phyloP scores from a whole-genome alignment of 2,888 invertebrate genomes.

The Operophtera brumata region DNA sequence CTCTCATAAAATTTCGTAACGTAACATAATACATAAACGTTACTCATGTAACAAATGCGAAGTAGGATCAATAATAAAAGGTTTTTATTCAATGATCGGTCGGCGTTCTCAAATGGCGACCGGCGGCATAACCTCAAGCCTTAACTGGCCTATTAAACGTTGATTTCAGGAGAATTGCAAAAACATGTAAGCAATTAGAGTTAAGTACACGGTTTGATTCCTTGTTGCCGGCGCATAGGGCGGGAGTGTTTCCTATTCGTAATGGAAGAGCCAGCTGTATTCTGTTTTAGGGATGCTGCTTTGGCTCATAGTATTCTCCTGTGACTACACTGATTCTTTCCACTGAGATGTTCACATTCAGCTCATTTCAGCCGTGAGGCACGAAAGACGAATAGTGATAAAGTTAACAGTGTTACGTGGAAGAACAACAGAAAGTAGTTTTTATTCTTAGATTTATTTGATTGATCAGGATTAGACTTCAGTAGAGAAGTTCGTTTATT shows the following conservation, averaged over 20 bases:
- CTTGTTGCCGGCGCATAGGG: slow-evolving; percentile 54
- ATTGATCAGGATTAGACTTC: no score
- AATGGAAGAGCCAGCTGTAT: slow-evolving; percentile 53
- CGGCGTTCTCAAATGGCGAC: slow-evolving; percentile 32
- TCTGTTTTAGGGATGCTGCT: slow-evolving; percentile 27
- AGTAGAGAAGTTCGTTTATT: no score
- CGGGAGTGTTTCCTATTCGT: slow-evolving; percentile 55
- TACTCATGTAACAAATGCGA: slow-evolving; percentile 13
- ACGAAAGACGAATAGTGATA: no score
- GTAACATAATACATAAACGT: not conserved
- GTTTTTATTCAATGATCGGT: slow-evolving; percentile 30
- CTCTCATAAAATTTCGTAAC: slow-evolving; percentile 8
- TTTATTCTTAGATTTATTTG: no score
- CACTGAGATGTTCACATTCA: no score
- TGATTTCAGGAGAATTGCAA: slow-evolving; percentile 56
- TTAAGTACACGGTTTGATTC: slow-evolving; percentile 60
- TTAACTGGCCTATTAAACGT: slow-evolving; percentile 52
- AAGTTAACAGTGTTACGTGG: no score
- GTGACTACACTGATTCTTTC: no score
- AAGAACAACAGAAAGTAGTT: no score
- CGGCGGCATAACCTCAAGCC: slow-evolving; percentile 30
- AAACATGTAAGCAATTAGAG: slow-evolving; percentile 64
- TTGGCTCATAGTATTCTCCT: no score
- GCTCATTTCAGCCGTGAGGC: no score
- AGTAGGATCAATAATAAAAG: slow-evolving; percentile 25